Evolutionary conservation across 1,140 invertebrate species (phyloP), one percentile per base, ranked within the genome.

Genomic region (Cherax destructor): DNA sequence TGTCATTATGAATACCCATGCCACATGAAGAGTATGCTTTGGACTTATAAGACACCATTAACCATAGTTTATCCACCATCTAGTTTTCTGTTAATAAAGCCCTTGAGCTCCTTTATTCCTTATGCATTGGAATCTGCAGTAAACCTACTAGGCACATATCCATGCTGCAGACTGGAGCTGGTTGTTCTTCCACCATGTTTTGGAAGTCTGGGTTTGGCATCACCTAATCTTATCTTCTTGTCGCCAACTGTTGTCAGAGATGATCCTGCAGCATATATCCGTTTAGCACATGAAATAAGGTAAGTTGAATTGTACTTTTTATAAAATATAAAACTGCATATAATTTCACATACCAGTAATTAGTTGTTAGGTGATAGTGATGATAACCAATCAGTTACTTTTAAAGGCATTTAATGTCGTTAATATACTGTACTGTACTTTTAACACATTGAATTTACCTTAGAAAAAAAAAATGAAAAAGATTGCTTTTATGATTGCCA

Each of bases 151-250:
- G 95, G 95, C 5, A 89, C 93, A 61, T 94, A 95, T 93, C 95
- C 95, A 11, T 95, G 95, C 87, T 86, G 93, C 10, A 93, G 94
- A 88, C 91, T 95, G n/a, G 95, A 95, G 92, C 93, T 95, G 72
- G 90, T 95, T 1, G 87, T 95, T 41, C 93, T 95, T 56, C 95
- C 95, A 18, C 87, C 93, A 85, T 94, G 94, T 89, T 95, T 95
- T 93, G 94, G 94, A 78, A 94, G 94, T 92, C 91, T 95, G n/a
- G 95, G 95, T 21, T 93, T 95, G 91, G 94, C 94, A 41, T 95
- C 94, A 84, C 95, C 95, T 7, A 94, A 94, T 88, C 86, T 95
- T 85, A 93, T 95, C 72, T 95, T 95, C 86, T 80, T 95, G 18
- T 95, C 95, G 4, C 95, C 95, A 83, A 94, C 94, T 18, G 41